Evolutionary conservation across 2,888 invertebrate genomes (phyloP), one percentile per base, ranked within the genome.

Genomic region (Spilarctia lutea): DNA sequence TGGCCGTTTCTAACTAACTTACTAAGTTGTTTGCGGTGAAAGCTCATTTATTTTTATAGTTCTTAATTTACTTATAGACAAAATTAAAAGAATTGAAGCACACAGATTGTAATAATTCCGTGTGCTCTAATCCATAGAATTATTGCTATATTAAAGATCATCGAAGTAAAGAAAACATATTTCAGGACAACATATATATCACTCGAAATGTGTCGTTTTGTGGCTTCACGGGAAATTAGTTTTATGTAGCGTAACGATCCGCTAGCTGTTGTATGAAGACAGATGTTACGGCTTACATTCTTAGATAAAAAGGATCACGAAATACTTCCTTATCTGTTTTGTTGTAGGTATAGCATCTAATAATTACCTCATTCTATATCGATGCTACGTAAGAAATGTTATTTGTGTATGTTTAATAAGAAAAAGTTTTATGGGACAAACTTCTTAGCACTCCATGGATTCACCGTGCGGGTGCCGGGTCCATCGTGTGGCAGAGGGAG

Each of bases 201-300:
- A 68, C 71, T 45, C 52, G 48, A 71, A 75, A 75, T 75, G 71
- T 75, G 75, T 75, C 75, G 71, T 72, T 75, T 71, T 39, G 75
- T 71, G 71, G 75, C 68, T 75, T 72, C 71, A 75, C 75, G 71
- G 75, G 75, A 72, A 75, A 75, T 75, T 75, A 75, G 71, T 75
- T 75, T 75, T 71, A 75, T 75, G 75, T 75, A 68, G 71, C 75
- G 75, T 68, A 72, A 71, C 71, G 68, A 75, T 71, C 67, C 71
- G 35, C 65, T 71, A 56, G 71, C 74, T 35, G 65, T 71, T 71
- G 42, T 74, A 75, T 75, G 71, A 68, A 68, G 75, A 75, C 65
- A 75, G 65, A 75, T 75, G 71, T 48, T 72, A 42, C 52, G 72
- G 72, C 65, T 68, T 71, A 72, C 71, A 74, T 63, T 68, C 79